Conservation (phyloP, 1,140 invertebrate species). For the Papilio glaucus region DNA sequence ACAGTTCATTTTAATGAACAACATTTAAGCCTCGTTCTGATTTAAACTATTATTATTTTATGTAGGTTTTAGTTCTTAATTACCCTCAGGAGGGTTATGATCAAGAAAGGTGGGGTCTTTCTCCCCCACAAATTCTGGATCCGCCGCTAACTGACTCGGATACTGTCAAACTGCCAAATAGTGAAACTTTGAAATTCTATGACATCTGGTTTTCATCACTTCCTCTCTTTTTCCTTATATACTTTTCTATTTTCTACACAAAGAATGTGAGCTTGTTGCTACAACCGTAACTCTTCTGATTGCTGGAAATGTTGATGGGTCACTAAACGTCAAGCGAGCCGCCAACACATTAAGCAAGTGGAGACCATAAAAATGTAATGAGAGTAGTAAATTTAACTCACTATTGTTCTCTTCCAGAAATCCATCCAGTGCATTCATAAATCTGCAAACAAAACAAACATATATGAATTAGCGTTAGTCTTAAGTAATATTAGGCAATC, state of each 20-base stretch:
- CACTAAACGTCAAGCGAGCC: not conserved
- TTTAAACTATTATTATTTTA: too few species aligned
- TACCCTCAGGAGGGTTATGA: too few species aligned
- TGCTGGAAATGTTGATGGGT: not conserved
- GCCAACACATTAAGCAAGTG: not conserved
- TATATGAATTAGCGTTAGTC: not conserved
- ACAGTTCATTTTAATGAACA: too few species aligned
- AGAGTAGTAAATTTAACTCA: slow-evolving; percentile 48
- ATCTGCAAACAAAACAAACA: slow-evolving; percentile 63
- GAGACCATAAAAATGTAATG: not conserved
- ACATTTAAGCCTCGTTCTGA: too few species aligned
- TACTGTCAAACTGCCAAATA: too few species aligned
- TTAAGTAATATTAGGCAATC: not conserved
- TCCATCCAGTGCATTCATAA: slow-evolving; percentile 65
- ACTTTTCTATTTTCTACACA: not conserved
- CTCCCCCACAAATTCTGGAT: too few species aligned
- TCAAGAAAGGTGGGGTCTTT: too few species aligned
- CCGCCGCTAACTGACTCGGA: too few species aligned
- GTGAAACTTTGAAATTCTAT: too few species aligned
- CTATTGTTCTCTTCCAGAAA: slow-evolving; percentile 63
- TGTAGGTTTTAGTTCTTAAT: too few species aligned
- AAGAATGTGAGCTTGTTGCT: too few species aligned
- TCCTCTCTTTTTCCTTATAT: not conserved
- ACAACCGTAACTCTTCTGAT: not conserved
- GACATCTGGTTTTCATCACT: too few species aligned